A percentile compares a stretch with the other conserved stretches of the same genome.
phyloP scores from a whole-genome alignment of 1,140 invertebrate genomes.

The Bombus impatiens region DNA sequence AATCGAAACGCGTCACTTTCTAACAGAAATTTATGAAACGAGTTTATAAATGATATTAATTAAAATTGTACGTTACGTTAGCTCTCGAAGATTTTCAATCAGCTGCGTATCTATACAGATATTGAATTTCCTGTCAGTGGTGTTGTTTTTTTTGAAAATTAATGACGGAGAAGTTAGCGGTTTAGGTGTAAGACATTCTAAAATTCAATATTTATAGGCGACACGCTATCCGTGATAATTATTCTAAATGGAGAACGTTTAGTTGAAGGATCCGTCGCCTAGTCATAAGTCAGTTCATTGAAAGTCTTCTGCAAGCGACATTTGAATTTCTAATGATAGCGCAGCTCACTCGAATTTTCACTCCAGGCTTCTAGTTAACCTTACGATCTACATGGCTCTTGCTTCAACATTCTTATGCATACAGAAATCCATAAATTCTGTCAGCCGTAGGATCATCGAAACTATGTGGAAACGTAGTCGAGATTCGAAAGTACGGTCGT shows the following conservation, averaged over 20 bases:
- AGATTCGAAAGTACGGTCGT: slow-evolving; percentile 1
- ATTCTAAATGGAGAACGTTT: background rate
- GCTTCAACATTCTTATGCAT: background rate
- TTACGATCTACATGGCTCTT: no score
- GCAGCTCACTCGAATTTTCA: background rate
- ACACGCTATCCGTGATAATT: background rate
- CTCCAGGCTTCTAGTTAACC: background rate
- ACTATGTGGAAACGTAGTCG: background rate
- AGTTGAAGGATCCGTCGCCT: background rate
- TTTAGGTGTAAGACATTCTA: background rate
- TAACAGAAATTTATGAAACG: background rate
- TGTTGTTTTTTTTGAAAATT: background rate
- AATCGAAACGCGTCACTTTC: slow-evolving; percentile 1
- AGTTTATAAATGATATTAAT: background rate
- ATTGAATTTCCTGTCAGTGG: background rate
- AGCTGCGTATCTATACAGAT: no score
- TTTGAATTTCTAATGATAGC: no score
- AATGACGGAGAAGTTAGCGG: background rate
- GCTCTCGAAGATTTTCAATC: background rate
- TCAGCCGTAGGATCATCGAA: background rate
- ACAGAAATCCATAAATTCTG: background rate
- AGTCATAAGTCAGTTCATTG: background rate
- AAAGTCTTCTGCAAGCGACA: background rate
- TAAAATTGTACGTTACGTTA: background rate
- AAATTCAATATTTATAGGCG: background rate